Evolutionary conservation across 2,113 vertebrate genomes (phyloP), one percentile per base, ranked within the genome.

Genomic region (Xenopus tropicalis): DNA sequence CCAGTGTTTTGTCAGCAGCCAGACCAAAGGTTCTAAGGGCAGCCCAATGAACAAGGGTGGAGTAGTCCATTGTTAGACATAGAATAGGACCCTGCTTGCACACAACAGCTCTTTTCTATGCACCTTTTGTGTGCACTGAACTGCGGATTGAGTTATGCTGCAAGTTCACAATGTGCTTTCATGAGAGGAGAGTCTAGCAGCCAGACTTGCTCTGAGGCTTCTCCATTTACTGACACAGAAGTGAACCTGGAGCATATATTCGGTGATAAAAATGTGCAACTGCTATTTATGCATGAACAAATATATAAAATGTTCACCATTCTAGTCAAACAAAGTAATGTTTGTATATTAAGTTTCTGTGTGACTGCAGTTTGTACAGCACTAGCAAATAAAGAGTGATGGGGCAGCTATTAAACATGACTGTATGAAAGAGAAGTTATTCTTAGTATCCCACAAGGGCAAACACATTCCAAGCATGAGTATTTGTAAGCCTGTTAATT

Each of bases 31-130:
- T 57, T 57, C 54, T 57, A 11, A 21, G 54, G 19, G 19, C 19
- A 57, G 19, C 19, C 17, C 16, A n/a, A 20, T 57, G 54, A 20
- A 19, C 54, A n/a, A 14, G 24, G 70, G 44, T 66, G 52, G 62
- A 21, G 61, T 43, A 19, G n/a, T n/a, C 48, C 16, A 43, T 72
- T 72, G 70, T 72, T 57, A 23, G 22, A 19, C 17, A 57, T 37
- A 72, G 17, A 72, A 72, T 65, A 72, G 25, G 25, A 66, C 42
- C 61, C 71, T n/a, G 20, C 61, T 66, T 66, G 61, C 52, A 66
- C 14, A 57, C 64, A 66, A 58, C 61, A 73, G 71, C 25, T 66
- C 51, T 58, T 46, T 73, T 73, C 21, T 66, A 17, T 58, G 48
- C 29, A 73, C 48, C 59, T 61, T 71, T 72, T 72, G 70, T 64